phyloP scores from a whole-genome alignment of 2,797 vertebrate genomes.

The Hylomyscus alleni region DNA sequence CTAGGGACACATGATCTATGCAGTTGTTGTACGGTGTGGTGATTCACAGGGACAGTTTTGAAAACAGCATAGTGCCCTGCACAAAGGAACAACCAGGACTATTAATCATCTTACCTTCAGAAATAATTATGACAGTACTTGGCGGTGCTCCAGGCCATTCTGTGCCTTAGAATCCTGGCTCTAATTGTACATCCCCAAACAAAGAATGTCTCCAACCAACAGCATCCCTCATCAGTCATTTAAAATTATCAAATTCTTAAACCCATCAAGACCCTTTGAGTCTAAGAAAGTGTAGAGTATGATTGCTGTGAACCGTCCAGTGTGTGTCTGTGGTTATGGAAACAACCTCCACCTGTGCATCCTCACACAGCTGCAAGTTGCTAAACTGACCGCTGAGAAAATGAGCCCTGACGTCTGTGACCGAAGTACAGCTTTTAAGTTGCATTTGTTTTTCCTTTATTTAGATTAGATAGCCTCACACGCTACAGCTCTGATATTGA shows the following conservation, averaged over 20 bases:
- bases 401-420: not conserved
- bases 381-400: not conserved
- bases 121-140: not conserved
- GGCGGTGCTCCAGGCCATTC: no score
- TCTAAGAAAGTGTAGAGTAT: not conserved
- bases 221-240: not conserved
- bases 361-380: not conserved
- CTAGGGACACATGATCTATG: not conserved
- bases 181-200: not conserved
- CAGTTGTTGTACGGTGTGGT: not conserved
- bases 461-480: not conserved
- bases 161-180: not conserved
- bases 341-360: rapidly evolving
- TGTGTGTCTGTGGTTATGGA: not conserved
- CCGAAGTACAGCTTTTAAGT: not conserved
- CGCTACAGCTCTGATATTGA: not conserved
- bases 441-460: not conserved
- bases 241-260: not conserved
- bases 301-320: no score
- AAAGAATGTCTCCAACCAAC: not conserved
- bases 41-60: not conserved
- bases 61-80: not conserved
- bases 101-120: not conserved
- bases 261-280: not conserved
- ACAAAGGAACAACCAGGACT: not conserved